Conservation (phyloP, 1,140 invertebrate genomes). For the Drosophila pachea region DNA sequence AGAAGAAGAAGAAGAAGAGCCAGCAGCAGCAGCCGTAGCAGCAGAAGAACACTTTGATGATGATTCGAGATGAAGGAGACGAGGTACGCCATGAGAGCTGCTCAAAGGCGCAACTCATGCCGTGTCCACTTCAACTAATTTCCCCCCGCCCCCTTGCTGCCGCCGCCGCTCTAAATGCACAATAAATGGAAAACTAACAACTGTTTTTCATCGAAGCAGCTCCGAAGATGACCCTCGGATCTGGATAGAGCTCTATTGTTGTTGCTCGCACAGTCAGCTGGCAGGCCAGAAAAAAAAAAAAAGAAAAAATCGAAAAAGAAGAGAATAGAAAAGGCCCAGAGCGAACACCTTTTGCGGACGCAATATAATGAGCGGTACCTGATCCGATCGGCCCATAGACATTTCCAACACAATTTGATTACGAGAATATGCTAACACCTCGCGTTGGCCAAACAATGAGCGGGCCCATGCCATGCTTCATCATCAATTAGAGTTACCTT, state of each 20-base stretch:
- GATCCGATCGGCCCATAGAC: not conserved
- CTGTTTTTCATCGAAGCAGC: conserved; percentile 59
- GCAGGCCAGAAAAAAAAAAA: no score
- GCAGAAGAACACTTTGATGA: no score
- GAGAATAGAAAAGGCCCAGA: not conserved
- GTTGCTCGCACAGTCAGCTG: conserved; percentile 51
- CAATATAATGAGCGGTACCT: conserved; percentile 17
- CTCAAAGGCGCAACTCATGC: conserved; percentile 43
- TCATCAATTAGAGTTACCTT: conserved; percentile 77
- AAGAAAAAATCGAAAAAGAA: no score
- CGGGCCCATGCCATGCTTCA: conserved; percentile 45
- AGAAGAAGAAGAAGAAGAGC: conserved; percentile 1
- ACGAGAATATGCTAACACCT: conserved; percentile 75
- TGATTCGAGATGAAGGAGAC: no score
- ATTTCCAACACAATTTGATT: conserved; percentile 69
- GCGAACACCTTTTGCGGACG: not conserved
- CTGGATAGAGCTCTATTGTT: conserved; percentile 17
- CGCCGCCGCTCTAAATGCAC: conserved; percentile 50
- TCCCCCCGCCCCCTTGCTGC: conserved; percentile 8
- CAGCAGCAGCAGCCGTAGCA: no score
- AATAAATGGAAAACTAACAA: conserved; percentile 76
- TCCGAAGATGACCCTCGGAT: not conserved
- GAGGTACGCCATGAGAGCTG: no score
- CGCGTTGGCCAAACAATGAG: conserved; percentile 61
- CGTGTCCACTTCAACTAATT: conserved; percentile 70